Conservation (phyloP, 2,888 invertebrate genomes). For the Mythimna pallens region DNA sequence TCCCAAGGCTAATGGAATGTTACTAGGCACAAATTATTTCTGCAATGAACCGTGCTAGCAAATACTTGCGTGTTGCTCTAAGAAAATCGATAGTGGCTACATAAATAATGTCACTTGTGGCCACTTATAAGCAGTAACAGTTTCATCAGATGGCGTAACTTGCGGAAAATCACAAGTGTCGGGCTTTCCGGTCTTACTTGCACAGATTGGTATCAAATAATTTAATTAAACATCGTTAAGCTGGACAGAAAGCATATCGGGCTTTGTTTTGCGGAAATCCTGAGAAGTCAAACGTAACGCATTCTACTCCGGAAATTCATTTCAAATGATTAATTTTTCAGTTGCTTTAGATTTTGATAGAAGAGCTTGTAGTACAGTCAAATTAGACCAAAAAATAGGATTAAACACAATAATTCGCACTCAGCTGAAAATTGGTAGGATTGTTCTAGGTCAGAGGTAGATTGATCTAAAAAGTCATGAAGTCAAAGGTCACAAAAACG, state of each 20-base stretch:
- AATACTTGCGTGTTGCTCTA: conserved; percentile 12
- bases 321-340: conserved; percentile 4
- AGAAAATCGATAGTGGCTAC: conserved; percentile 43
- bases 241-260: neutral
- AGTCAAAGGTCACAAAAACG: too few relatives aligned
- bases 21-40: conserved; percentile 1
- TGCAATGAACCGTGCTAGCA: conserved; percentile 1
- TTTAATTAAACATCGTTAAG: neutral
- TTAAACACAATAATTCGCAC: too few relatives aligned
- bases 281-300: neutral
- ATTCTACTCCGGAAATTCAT: neutral
- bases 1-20: neutral
- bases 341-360: neutral
- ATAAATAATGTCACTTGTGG: conserved; percentile 37
- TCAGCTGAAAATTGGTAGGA: too few relatives aligned
- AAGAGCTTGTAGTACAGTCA: too few relatives aligned
- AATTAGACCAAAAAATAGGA: too few relatives aligned
- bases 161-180: conserved; percentile 18
- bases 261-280: neutral
- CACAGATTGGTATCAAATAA: neutral
- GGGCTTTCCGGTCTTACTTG: conserved; percentile 8
- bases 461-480: too few relatives aligned
- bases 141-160: conserved; percentile 14
- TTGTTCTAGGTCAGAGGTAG: too few relatives aligned
- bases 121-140: conserved; percentile 23